Percentiles rank a stretch among this genome's conserved stretches.
These are phyloP conservation scores for Pelvicachromis taeniatus DNA, from an alignment of 2,113 vertebrate genomes.

Conservation along the genomic window DNA sequence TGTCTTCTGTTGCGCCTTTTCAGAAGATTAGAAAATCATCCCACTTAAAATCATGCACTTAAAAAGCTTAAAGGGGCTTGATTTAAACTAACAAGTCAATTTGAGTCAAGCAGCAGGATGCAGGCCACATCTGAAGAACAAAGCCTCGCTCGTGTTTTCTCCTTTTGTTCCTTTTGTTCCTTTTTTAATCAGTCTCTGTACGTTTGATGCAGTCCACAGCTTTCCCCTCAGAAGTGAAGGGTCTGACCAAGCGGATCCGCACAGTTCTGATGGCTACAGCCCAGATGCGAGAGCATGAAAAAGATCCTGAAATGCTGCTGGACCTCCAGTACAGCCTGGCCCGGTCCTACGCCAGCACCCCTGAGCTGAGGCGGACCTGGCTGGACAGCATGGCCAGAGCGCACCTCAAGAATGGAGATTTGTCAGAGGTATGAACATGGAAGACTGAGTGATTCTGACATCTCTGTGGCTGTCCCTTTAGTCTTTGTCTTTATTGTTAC, in stretches of 20 bases:
- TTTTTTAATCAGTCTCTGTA: not conserved
- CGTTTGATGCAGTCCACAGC: constrained; percentile 76
- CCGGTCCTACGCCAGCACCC: constrained; percentile 94
- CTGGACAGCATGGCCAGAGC: constrained; percentile 97
- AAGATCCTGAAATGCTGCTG: constrained; percentile 93
- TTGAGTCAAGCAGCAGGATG: not conserved
- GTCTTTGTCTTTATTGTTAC: not conserved
- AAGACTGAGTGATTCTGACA: not conserved
- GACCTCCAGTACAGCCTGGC: constrained; percentile 97
- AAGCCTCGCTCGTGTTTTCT: not conserved
- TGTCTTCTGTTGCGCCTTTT: fast-evolving
- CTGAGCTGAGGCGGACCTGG: constrained; percentile 94
- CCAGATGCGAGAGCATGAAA: constrained; percentile 96
- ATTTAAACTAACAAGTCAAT: not conserved
- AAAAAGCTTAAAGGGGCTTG: not conserved
- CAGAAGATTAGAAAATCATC: not conserved
- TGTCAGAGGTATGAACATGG: constrained; percentile 84
- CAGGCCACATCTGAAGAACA: not conserved
- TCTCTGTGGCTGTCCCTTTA: fast-evolving
- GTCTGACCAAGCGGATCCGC: constrained; percentile 93
- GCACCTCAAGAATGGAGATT: constrained; percentile 91
- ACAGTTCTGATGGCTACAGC: constrained; percentile 98
- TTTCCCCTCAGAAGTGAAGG: constrained; percentile 93
- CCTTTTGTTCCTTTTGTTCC: not conserved
- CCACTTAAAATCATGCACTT: not conserved